phyloP scores from a whole-genome alignment of 1,140 invertebrate genomes.

The Zaprionus inermis region DNA sequence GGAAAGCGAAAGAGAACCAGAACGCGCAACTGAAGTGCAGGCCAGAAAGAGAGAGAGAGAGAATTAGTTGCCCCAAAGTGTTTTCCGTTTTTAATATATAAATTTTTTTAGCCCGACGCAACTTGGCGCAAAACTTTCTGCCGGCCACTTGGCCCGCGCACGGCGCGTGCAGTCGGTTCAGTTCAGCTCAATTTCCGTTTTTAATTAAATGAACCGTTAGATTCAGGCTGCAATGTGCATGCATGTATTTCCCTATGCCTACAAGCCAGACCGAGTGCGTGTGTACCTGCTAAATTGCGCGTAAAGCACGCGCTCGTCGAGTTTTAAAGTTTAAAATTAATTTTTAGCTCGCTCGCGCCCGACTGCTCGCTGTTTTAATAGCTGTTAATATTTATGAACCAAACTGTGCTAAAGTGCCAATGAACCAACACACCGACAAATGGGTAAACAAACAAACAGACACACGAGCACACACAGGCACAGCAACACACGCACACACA shows the following conservation, averaged over 20 bases:
- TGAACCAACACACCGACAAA: conserved; percentile 54
- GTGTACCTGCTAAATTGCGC: conserved; percentile 53
- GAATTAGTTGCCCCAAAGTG: conserved; percentile 79
- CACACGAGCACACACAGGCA: conserved; percentile 7
- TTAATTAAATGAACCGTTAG: conserved; percentile 81
- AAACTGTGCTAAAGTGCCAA: conserved; percentile 59
- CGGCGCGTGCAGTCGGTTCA: conserved; percentile 51
- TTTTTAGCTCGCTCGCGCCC: conserved; percentile 44
- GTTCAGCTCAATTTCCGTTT: conserved; percentile 76
- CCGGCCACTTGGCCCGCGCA: conserved; percentile 43
- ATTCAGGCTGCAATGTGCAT: conserved; percentile 29
- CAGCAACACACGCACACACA: not conserved
- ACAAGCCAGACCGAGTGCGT: not conserved
- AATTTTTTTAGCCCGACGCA: conserved; percentile 47
- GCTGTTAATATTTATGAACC: conserved; percentile 80
- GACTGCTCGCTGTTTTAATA: conserved; percentile 59
- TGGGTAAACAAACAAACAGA: conserved; percentile 25
- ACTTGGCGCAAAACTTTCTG: conserved; percentile 40
- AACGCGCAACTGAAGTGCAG: conserved; percentile 48
- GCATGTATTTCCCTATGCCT: conserved; percentile 21
- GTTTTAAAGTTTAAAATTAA: conserved; percentile 77
- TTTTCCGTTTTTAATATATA: conserved; percentile 79
- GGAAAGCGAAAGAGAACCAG: conserved; percentile 23
- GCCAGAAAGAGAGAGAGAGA: conserved; percentile 6
- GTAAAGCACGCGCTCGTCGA: conserved; percentile 57